Percentiles rank a stretch among this genome's conserved stretches.
These are phyloP conservation scores for Heliconius himera DNA, from an alignment of 1,140 invertebrate species.

Conservation along the genomic window DNA sequence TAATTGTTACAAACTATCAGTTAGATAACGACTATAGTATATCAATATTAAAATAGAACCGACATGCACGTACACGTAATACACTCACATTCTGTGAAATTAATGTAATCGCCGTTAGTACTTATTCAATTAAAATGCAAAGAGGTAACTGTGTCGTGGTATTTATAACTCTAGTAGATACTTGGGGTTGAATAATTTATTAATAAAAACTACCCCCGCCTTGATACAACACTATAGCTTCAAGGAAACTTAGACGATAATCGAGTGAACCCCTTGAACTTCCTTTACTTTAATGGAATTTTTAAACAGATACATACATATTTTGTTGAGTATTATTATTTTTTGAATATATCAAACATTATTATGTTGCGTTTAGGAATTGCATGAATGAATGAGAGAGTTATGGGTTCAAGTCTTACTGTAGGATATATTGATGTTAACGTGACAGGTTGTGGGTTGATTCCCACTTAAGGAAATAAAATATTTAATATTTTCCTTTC, in stretches of 20 bases:
- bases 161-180: constrained; percentile 17
- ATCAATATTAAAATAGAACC: neutral
- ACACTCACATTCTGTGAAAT: constrained; percentile 4
- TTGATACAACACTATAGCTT: constrained; percentile 1
- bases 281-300: constrained; percentile 25
- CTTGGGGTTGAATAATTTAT: constrained; percentile 17
- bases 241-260: constrained; percentile 21
- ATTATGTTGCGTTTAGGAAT: neutral
- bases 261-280: constrained; percentile 9
- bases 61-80: neutral
- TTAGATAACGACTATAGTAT: neutral
- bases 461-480: neutral
- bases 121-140: constrained; percentile 29
- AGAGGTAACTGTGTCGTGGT: constrained; percentile 12
- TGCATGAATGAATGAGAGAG: no score
- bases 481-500: neutral
- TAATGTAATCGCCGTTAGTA: constrained; percentile 8
- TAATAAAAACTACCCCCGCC: constrained; percentile 17
- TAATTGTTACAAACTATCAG: neutral
- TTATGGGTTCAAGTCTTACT: no score
- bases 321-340: neutral
- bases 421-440: no score
- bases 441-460: no score
- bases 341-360: neutral
- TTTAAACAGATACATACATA: neutral